A percentile compares a stretch with the other conserved stretches of the same genome.
phyloP scores from a whole-genome alignment of 1,140 invertebrate genomes.

The Monomorium pharaonis region DNA sequence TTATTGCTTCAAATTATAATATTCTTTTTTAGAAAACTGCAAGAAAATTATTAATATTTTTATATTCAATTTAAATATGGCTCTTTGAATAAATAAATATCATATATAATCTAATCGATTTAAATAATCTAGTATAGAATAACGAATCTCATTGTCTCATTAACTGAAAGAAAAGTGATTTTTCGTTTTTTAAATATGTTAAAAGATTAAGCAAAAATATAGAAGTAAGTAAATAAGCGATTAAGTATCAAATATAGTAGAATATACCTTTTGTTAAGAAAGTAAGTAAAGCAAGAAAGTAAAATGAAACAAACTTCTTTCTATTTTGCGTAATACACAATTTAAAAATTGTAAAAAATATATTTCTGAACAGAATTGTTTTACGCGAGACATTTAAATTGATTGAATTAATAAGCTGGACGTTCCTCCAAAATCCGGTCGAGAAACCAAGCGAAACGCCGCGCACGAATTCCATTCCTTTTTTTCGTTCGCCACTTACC shows the following conservation, averaged over 20 bases:
- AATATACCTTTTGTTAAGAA: not conserved
- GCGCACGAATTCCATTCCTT: not conserved
- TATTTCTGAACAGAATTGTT: not conserved
- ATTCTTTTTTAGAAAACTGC: not conserved
- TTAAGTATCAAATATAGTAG: not conserved
- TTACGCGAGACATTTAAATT: not conserved
- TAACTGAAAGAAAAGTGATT: not conserved
- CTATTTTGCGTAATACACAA: not conserved
- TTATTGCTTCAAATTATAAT: not conserved
- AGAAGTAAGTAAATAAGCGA: not conserved
- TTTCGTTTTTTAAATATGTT: not conserved
- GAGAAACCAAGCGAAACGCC: not conserved
- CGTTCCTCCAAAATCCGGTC: not conserved
- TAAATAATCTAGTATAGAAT: not conserved
- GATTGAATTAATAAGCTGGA: not conserved
- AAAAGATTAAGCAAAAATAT: not conserved
- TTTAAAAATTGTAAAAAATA: not conserved
- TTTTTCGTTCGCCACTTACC: conserved; percentile 77
- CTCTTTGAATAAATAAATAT: not conserved
- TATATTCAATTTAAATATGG: too few species aligned
- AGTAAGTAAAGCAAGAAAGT: not conserved
- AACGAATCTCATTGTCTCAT: not conserved
- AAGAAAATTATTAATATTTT: not conserved
- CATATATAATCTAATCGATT: not conserved
- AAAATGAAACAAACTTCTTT: not conserved